phyloP scores from a whole-genome alignment of 2,797 vertebrate genomes.

The Fundulus diaphanus region DNA sequence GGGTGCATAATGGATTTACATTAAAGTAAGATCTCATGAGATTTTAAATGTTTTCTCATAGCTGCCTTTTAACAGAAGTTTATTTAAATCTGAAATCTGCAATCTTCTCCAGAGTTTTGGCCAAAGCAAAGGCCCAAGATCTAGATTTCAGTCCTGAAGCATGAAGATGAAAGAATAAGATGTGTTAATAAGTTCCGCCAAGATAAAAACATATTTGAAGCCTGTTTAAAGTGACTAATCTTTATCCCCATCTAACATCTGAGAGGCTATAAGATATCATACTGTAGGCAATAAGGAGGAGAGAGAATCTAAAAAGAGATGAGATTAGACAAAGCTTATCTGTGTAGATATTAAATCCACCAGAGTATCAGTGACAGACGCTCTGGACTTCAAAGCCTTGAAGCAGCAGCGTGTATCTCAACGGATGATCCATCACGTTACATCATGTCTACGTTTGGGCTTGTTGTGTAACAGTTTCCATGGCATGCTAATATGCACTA shows the following conservation, averaged over 20 bases:
- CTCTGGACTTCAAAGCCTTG: constrained; percentile 46
- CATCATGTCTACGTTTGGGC: constrained; percentile 34
- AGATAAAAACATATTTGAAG: constrained; percentile 18
- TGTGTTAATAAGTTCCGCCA: constrained; percentile 7
- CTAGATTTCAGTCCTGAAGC: constrained; percentile 8
- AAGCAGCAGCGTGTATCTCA: constrained; percentile 34
- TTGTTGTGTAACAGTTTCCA: constrained; percentile 20
- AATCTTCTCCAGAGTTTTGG: not conserved
- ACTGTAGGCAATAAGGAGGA: constrained; percentile 1
- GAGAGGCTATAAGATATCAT: constrained; percentile 30
- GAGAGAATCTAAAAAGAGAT: constrained; percentile 22
- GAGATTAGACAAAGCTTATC: constrained; percentile 59
- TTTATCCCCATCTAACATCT: constrained; percentile 37
- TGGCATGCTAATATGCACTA: too few relatives aligned
- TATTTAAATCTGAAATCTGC: constrained; percentile 11
- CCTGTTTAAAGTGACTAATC: constrained; percentile 41
- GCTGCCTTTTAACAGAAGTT: constrained; percentile 23
- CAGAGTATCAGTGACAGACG: constrained; percentile 35
- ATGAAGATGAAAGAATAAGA: constrained; percentile 5
- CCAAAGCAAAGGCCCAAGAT: constrained; percentile 10
- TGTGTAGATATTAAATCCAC: constrained; percentile 41
- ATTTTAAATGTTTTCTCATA: constrained; percentile 38
- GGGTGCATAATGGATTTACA: constrained; percentile 33
- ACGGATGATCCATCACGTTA: constrained; percentile 41
- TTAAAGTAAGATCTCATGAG: constrained; percentile 20